Evolutionary conservation across 2,888 invertebrate species (phyloP).

Genomic region (Agrochola circellaris): DNA sequence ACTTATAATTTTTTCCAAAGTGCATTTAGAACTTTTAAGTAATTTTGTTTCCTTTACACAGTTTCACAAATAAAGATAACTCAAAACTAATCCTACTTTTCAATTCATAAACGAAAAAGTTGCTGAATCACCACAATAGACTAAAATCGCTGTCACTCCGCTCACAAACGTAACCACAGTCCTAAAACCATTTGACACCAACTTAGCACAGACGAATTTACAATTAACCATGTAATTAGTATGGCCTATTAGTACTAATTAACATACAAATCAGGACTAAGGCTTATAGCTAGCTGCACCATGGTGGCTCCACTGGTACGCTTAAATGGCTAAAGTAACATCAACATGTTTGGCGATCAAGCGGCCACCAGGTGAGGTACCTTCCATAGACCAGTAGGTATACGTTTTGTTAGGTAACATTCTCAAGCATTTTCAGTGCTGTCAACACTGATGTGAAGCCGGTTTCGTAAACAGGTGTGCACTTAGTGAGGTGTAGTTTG

Average conservation of each 20-base stretch:
- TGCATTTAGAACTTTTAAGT: background rate
- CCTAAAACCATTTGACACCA: slow-evolving; percentile 13
- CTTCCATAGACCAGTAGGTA: too few relatives aligned
- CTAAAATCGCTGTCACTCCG: slow-evolving; percentile 29
- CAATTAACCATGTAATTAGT: slow-evolving; percentile 12
- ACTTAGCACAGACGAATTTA: slow-evolving; percentile 34
- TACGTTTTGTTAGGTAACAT: too few relatives aligned
- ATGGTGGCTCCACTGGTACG: too few relatives aligned
- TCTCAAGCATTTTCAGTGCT: too few relatives aligned
- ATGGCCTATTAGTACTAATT: too few relatives aligned
- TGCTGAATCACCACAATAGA: background rate
- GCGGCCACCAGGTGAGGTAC: too few relatives aligned
- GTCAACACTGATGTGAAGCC: too few relatives aligned
- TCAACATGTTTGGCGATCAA: too few relatives aligned
- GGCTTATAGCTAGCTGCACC: too few relatives aligned
- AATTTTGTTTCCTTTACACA: background rate
- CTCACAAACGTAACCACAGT: background rate
- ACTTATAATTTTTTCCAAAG: background rate
- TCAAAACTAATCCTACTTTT: background rate
- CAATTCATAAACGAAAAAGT: background rate
- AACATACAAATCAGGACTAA: background rate
- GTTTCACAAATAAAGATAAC: background rate
- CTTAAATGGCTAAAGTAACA: too few relatives aligned
- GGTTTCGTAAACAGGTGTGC: too few relatives aligned
- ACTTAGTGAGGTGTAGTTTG: too few relatives aligned